Percentiles rank a stretch among this genome's conserved stretches.
Conservation (phyloP, 2,113 vertebrate species). For the Cephalopholis sonnerati region DNA sequence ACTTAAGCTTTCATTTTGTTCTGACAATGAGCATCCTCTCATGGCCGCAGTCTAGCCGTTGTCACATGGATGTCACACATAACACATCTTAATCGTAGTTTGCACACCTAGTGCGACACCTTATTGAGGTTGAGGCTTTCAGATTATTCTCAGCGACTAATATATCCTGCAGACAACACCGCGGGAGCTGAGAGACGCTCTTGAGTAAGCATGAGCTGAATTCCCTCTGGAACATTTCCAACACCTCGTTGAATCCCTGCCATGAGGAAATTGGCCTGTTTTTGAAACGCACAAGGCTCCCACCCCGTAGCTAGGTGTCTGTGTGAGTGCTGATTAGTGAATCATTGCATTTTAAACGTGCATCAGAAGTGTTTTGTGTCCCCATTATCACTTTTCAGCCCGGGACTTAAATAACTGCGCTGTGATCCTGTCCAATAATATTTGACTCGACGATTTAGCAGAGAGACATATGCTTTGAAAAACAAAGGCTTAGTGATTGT, state of each 20-base stretch:
- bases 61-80: background rate
- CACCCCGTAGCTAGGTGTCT: constrained; percentile 27
- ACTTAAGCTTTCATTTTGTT: background rate
- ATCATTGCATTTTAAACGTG: constrained; percentile 13
- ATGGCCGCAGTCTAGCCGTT: background rate
- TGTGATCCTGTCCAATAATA: constrained; percentile 11
- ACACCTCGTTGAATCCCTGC: constrained; percentile 33
- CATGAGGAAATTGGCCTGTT: constrained; percentile 38
- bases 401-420: background rate
- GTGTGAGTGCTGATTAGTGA: constrained; percentile 51
- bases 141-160: constrained; percentile 17
- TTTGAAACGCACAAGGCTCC: constrained; percentile 10
- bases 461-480: constrained; percentile 12
- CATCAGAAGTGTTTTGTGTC: constrained; percentile 17
- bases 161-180: constrained; percentile 32
- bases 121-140: constrained; percentile 15
- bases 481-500: constrained; percentile 21
- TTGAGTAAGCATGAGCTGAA: constrained; percentile 22
- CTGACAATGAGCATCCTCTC: background rate
- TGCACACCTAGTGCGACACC: background rate
- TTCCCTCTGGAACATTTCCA: constrained; percentile 39
- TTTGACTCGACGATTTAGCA: constrained; percentile 12
- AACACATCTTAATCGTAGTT: background rate
- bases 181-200: constrained; percentile 28
- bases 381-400: constrained; percentile 18